A percentile compares a stretch with the other conserved stretches of the same genome.
These are phyloP conservation scores for Sporophila hypoxantha DNA, from an alignment of 2,113 vertebrate genomes.

Conservation along the genomic window DNA sequence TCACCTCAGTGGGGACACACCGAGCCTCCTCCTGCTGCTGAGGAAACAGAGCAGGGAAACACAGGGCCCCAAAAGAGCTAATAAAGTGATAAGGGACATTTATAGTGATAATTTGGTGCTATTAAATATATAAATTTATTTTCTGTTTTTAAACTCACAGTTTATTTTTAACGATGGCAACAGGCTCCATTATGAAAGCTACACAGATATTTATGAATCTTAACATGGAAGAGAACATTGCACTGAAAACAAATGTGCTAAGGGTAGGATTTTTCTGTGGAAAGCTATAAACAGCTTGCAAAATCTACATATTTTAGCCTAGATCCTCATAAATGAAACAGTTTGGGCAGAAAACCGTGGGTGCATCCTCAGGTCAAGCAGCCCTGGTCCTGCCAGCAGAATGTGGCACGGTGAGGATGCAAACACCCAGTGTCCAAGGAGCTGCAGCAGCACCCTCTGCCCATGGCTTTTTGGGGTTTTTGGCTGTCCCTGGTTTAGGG, in stretches of 20 bases:
- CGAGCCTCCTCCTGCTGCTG: not conserved
- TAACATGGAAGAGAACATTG: not conserved
- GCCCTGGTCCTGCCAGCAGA: not conserved
- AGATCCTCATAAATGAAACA: not conserved
- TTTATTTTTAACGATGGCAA: not conserved
- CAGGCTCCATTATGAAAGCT: not conserved
- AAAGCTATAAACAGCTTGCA: not conserved
- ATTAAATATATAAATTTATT: not conserved
- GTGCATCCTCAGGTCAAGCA: not conserved
- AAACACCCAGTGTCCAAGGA: not conserved
- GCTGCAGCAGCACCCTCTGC: not conserved
- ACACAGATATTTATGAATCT: not conserved
- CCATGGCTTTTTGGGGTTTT: fast-evolving
- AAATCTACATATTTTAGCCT: not conserved
- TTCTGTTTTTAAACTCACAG: not conserved
- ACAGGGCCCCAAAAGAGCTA: not conserved
- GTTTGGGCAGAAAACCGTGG: not conserved
- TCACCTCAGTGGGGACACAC: fast-evolving
- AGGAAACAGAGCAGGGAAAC: not conserved
- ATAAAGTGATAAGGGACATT: not conserved
- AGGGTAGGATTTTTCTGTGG: not conserved
- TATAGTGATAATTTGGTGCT: not conserved
- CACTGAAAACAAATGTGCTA: not conserved
- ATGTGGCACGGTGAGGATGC: fast-evolving
- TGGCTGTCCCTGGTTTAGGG: too few species aligned